Conservation (phyloP, 2,797 vertebrate genomes). For the Lacerta viridis region DNA sequence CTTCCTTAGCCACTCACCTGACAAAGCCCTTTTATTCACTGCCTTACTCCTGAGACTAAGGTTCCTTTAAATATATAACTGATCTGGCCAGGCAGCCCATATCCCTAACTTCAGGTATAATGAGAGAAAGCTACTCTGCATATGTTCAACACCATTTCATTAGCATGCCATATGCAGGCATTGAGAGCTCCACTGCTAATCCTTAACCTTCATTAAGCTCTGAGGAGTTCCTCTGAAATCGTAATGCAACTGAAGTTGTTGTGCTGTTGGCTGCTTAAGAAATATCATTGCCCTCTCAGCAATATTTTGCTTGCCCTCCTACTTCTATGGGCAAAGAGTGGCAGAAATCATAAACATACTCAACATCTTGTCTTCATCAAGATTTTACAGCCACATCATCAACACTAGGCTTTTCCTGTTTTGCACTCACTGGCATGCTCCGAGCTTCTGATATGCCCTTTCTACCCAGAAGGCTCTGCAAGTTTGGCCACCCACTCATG, state of each 20-base stretch:
- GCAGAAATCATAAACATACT: neutral
- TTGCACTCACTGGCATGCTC: no score
- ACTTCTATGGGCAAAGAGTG: neutral
- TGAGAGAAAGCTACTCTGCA: neutral
- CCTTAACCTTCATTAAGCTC: neutral
- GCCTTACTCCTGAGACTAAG: no score
- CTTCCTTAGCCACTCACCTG: no score
- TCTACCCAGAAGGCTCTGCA: neutral
- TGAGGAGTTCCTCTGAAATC: neutral
- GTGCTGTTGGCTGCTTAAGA: neutral
- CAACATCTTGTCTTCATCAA: neutral
- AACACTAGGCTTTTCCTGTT: neutral
- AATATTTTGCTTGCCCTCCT: neutral
- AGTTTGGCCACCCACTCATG: neutral
- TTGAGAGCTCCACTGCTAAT: neutral
- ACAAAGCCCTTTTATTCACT: neutral
- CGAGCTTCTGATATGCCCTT: neutral
- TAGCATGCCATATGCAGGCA: neutral
- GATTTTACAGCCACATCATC: neutral
- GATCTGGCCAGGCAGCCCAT: neutral
- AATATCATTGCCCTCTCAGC: neutral
- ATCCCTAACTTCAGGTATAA: neutral
- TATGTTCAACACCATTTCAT: neutral
- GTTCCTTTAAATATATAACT: neutral
- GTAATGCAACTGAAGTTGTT: neutral